A percentile compares a stretch with the other conserved stretches of the same genome.
Evolutionary conservation across 1,140 invertebrate species (phyloP).

Genomic region (Saxidomus purpurata): DNA sequence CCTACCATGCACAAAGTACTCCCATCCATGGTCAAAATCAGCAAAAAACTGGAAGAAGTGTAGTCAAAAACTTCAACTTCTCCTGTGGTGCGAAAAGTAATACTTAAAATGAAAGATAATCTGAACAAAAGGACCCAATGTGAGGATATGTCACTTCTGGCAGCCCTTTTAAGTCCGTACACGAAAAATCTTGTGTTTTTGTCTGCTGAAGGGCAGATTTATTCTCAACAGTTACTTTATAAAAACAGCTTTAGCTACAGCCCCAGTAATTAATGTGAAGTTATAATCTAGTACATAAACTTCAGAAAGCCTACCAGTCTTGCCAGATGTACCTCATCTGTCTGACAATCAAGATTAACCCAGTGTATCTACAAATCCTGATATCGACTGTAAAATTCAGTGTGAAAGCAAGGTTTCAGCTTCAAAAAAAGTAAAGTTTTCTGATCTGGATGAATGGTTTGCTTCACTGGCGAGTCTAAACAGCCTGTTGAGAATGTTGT

Average conservation of each 20-base stretch:
- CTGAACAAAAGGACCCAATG: too few relatives aligned
- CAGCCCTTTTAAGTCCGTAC: too few relatives aligned
- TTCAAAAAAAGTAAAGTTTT: neutral
- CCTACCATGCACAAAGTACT: slow-evolving; percentile 50
- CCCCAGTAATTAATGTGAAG: too few relatives aligned
- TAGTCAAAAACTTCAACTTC: neutral
- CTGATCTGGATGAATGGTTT: slow-evolving; percentile 62
- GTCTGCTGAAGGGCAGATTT: too few relatives aligned
- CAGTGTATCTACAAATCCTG: neutral
- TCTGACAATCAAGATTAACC: neutral
- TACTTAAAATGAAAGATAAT: neutral
- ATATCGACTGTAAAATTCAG: neutral
- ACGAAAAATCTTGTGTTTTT: too few relatives aligned
- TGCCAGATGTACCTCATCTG: neutral
- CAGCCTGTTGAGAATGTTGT: too few relatives aligned
- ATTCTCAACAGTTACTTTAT: too few relatives aligned
- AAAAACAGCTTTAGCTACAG: too few relatives aligned
- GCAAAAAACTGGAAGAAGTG: neutral
- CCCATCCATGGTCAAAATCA: slow-evolving; percentile 6
- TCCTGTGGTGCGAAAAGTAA: neutral
- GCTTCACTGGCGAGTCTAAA: too few relatives aligned
- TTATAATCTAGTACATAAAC: too few relatives aligned
- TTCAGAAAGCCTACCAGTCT: neutral
- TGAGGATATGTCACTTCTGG: too few relatives aligned
- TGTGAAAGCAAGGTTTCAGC: neutral